Evolutionary conservation across 1,140 invertebrate genomes (phyloP).

Genomic region (Lucilia sericata): DNA sequence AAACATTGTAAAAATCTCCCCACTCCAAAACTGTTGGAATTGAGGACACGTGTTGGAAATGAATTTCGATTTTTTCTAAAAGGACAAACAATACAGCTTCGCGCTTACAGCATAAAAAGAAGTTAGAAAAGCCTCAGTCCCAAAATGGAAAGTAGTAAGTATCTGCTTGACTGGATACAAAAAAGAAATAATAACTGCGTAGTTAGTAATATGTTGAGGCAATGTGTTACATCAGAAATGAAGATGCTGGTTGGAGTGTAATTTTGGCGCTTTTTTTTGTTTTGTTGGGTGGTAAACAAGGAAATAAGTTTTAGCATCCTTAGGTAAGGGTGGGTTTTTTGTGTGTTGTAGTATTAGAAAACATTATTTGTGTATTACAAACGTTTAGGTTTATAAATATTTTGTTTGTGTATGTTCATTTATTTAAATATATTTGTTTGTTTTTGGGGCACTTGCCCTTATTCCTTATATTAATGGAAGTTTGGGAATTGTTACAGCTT

Average conservation of each 20-base stretch:
- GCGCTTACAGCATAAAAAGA: not conserved
- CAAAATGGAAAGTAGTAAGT: not conserved
- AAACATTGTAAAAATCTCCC: not conserved
- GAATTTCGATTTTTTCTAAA: not conserved
- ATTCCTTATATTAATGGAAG: too few relatives aligned
- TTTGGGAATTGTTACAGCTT: too few relatives aligned
- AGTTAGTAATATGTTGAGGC: not conserved
- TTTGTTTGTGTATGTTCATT: too few relatives aligned
- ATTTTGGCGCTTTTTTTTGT: not conserved
- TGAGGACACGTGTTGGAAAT: slow-evolving; percentile 34
- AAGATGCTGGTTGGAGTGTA: not conserved
- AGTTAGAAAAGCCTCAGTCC: not conserved
- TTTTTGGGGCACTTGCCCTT: too few relatives aligned
- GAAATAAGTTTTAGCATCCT: too few relatives aligned
- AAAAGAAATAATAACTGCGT: not conserved
- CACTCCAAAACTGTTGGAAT: not conserved
- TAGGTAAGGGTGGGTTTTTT: too few relatives aligned
- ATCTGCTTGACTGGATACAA: too few relatives aligned
- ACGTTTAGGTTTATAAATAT: too few relatives aligned
- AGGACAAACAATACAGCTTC: not conserved
- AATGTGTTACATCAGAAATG: not conserved
- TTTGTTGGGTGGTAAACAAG: too few relatives aligned
- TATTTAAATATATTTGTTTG: too few relatives aligned
- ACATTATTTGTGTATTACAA: too few relatives aligned
- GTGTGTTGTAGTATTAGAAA: too few relatives aligned